These are phyloP conservation scores for Geophilus truncorum DNA, from an alignment of 2,888 invertebrate genomes.

Conservation along the genomic window DNA sequence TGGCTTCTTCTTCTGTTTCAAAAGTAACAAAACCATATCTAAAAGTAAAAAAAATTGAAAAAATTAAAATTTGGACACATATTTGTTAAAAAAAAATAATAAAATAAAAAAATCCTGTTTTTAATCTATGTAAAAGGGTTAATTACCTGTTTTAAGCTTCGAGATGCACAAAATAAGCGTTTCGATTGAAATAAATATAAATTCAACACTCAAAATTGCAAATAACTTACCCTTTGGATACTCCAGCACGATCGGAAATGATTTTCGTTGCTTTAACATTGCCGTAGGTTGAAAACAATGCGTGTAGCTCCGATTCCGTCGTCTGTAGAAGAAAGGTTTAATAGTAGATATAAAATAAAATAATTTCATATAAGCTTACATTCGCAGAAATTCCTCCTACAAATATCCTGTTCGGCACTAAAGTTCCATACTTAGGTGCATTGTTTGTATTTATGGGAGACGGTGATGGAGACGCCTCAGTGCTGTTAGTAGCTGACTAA, in stretches of 20 bases:
- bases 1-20: conserved; percentile 80
- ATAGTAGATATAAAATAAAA: not conserved
- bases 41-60: conserved; percentile 24
- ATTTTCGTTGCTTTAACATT: conserved; percentile 73
- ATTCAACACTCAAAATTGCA: not conserved
- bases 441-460: conserved; percentile 46
- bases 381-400: conserved; percentile 93
- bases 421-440: conserved; percentile 64
- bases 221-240: conserved; percentile 70
- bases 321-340: conserved; percentile 53
- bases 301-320: conserved; percentile 84
- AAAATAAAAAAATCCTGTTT: not conserved
- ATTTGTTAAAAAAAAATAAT: not conserved
- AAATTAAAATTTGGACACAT: not conserved
- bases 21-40: conserved; percentile 76
- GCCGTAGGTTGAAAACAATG: conserved; percentile 71
- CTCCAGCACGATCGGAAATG: conserved; percentile 88
- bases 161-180: conserved; percentile 16
- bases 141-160: not conserved
- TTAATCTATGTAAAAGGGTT: no score
- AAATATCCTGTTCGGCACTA: conserved; percentile 90
- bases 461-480: conserved; percentile 36
- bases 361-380: conserved; percentile 41
- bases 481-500: conserved; percentile 36
- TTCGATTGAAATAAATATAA: not conserved